phyloP scores from a whole-genome alignment of 2,888 invertebrate genomes.

The Plusia festucae region DNA sequence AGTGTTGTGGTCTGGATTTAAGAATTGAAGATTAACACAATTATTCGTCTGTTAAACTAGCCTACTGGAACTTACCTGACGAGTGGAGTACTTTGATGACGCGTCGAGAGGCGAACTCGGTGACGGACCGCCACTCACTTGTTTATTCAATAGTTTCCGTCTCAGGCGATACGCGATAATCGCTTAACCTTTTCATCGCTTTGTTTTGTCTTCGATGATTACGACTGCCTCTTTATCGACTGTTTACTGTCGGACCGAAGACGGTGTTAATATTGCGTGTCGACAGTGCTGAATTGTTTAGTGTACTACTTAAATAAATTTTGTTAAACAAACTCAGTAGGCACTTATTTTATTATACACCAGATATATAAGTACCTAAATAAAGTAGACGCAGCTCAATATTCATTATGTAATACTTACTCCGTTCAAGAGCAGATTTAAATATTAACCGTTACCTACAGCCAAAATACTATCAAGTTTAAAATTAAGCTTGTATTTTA shows the following conservation, averaged over 20 bases:
- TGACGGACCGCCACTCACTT: conserved; percentile 63
- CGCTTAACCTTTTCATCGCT: conserved; percentile 56
- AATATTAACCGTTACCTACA: too few species aligned
- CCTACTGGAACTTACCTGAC: conserved; percentile 38
- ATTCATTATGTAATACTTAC: too few species aligned
- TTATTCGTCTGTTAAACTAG: too few species aligned
- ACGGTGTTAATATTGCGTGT: conserved; percentile 28
- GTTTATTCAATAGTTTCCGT: conserved; percentile 68
- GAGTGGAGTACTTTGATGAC: conserved; percentile 29
- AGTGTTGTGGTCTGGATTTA: conserved; percentile 33
- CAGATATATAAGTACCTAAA: not conserved
- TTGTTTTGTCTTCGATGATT: conserved; percentile 57
- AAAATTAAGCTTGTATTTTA: not conserved
- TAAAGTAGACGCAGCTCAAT: too few species aligned
- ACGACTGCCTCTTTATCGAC: conserved; percentile 42
- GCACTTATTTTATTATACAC: not conserved
- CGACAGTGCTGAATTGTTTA: conserved; percentile 13
- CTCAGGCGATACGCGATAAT: conserved; percentile 54
- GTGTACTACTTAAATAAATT: not conserved
- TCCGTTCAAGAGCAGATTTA: too few species aligned
- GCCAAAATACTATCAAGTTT: not conserved
- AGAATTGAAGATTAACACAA: too few species aligned
- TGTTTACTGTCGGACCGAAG: conserved; percentile 30
- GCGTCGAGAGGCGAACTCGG: conserved; percentile 51
- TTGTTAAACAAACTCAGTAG: not conserved